These are phyloP conservation scores for Pantherophis alleghaniensis DNA, from an alignment of 2,797 vertebrate species.

Conservation along the genomic window DNA sequence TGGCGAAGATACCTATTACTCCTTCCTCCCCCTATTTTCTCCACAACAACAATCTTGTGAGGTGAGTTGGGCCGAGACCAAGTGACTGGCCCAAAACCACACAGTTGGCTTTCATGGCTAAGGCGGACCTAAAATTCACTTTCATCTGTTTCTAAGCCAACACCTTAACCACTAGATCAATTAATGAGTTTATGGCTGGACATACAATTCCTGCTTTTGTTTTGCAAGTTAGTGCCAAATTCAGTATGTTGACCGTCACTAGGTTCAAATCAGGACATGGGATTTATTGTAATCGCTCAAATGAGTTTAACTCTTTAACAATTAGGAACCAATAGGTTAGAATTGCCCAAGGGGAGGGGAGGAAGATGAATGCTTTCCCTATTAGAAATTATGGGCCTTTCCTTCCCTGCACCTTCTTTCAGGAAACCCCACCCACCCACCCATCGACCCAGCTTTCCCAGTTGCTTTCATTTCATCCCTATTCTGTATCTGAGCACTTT, in stretches of 20 bases:
- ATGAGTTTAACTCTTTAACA: background rate
- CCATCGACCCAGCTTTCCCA: background rate
- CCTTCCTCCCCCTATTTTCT: background rate
- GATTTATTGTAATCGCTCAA: background rate
- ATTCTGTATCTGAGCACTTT: background rate
- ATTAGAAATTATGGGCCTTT: background rate
- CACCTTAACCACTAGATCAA: background rate
- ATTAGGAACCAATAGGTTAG: background rate
- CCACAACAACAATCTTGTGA: background rate
- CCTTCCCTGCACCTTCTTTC: background rate
- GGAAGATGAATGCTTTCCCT: background rate
- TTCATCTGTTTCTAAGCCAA: background rate
- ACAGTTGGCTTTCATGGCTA: background rate
- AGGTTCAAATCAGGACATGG: background rate
- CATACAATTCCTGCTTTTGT: background rate
- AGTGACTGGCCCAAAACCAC: background rate
- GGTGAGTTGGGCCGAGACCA: background rate
- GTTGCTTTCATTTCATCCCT: background rate
- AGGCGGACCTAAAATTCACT: background rate
- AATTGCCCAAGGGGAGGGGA: background rate
- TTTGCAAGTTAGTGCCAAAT: background rate
- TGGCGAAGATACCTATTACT: background rate
- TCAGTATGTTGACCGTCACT: too few species aligned
- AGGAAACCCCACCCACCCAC: background rate
- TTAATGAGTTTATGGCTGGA: background rate